Evolutionary conservation across 2,113 vertebrate genomes (phyloP).

Genomic region (Halcyon senegalensis): DNA sequence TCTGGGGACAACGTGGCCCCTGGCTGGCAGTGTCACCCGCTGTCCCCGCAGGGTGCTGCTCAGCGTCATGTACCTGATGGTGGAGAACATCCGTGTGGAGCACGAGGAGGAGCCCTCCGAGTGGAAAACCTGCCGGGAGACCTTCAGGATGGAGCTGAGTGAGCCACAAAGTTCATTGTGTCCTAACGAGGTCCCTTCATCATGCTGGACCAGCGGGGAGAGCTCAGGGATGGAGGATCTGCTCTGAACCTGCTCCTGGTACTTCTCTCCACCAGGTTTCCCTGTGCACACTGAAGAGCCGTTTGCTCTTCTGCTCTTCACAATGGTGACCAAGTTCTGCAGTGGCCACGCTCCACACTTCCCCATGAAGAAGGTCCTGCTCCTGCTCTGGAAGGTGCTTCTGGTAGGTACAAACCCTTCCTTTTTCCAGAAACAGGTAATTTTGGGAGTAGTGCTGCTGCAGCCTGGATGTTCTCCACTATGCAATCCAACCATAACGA

Average conservation of each 20-base stretch:
- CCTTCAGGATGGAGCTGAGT: constrained; percentile 91
- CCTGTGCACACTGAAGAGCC: constrained; percentile 89
- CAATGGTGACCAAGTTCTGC: constrained; percentile 98
- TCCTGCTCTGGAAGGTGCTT: constrained; percentile 95
- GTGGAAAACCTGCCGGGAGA: constrained; percentile 85
- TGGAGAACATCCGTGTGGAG: constrained; percentile 89
- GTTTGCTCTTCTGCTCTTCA: constrained; percentile 92
- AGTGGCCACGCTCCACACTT: constrained; percentile 95
- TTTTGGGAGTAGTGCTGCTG: background rate
- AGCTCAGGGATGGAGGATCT: background rate
- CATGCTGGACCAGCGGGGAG: rapidly evolving
- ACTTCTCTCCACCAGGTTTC: constrained; percentile 75
- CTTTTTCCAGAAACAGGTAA: rapidly evolving
- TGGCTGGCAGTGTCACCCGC: rapidly evolving
- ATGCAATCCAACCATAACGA: rapidly evolving
- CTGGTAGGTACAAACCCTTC: constrained; percentile 80
- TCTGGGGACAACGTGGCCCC: background rate
- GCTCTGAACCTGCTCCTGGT: background rate
- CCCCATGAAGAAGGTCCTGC: constrained; percentile 97
- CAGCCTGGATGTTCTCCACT: background rate
- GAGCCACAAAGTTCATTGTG: background rate
- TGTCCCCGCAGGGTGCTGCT: constrained; percentile 83
- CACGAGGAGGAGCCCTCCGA: constrained; percentile 80
- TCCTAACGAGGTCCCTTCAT: rapidly evolving
- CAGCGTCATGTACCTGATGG: constrained; percentile 96